These are phyloP conservation scores for Ochropacha duplaris DNA, from an alignment of 2,888 invertebrate species.

Conservation along the genomic window DNA sequence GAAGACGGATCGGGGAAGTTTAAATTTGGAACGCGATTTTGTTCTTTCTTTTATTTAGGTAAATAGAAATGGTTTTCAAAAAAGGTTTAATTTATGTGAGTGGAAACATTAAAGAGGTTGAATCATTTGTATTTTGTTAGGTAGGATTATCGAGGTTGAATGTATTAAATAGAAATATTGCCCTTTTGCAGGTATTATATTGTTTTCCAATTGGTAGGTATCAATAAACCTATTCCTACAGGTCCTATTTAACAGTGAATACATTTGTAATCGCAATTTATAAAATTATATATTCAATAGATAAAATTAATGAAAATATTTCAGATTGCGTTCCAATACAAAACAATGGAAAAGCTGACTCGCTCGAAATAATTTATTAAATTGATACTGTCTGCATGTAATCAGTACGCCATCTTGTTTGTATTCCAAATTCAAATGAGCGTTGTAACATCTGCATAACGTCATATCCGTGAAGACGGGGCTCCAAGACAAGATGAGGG, in stretches of 20 bases:
- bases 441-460: conserved; percentile 53
- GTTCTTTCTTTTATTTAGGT: conserved; percentile 1
- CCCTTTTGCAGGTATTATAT: neutral
- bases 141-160: neutral
- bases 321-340: neutral
- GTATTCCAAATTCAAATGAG: conserved; percentile 65
- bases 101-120: neutral
- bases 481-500: neutral
- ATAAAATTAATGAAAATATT: neutral
- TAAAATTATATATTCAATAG: no score
- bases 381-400: conserved; percentile 43
- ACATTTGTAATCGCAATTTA: no score
- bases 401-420: conserved; percentile 54
- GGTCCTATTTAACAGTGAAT: no score
- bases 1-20: conserved; percentile 62
- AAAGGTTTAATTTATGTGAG: neutral
- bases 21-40: conserved; percentile 49
- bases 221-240: no score
- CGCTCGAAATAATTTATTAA: conserved; percentile 11
- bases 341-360: neutral
- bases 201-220: no score
- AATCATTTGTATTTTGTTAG: neutral
- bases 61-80: neutral
- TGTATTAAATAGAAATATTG: neutral
- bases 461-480: conserved; percentile 18